phyloP scores from a whole-genome alignment of 2,888 invertebrate genomes.

The Endomychus coccineus region DNA sequence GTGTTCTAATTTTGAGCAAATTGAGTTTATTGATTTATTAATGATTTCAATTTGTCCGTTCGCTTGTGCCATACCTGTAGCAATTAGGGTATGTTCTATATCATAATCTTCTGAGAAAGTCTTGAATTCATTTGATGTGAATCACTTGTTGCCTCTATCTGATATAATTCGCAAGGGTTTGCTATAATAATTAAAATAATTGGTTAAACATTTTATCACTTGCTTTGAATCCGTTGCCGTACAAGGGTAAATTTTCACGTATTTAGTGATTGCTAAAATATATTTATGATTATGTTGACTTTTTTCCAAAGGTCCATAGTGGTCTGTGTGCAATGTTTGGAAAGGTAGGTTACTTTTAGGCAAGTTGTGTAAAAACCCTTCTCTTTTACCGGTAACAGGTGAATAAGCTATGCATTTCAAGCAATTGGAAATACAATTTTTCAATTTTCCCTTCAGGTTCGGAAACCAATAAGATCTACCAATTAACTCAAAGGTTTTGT shows the following conservation, averaged over 20 bases:
- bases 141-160: conserved; percentile 12
- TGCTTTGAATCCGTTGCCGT: conserved; percentile 19
- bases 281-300: conserved; percentile 17
- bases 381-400: conserved; percentile 21
- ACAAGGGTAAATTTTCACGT: conserved; percentile 22
- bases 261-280: conserved; percentile 28
- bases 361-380: conserved; percentile 26
- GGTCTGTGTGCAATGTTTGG: conserved; percentile 27
- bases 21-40: conserved; percentile 10
- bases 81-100: conserved; percentile 9
- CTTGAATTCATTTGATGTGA: conserved; percentile 10
- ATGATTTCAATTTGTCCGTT: conserved; percentile 14
- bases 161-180: conserved; percentile 7
- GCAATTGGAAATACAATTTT: conserved; percentile 25
- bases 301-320: conserved; percentile 26
- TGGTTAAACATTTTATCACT: conserved; percentile 17
- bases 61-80: conserved; percentile 8
- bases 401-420: conserved; percentile 27
- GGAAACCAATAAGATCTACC: conserved; percentile 30
- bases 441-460: conserved; percentile 23
- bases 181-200: conserved; percentile 17
- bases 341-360: conserved; percentile 27
- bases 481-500: conserved; percentile 27
- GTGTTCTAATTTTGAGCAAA: conserved; percentile 7
- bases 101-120: conserved; percentile 4